A percentile compares a stretch with the other conserved stretches of the same genome.
These are phyloP conservation scores for Rhabdornis inornatus DNA, from an alignment of 2,113 vertebrate genomes.

Conservation along the genomic window DNA sequence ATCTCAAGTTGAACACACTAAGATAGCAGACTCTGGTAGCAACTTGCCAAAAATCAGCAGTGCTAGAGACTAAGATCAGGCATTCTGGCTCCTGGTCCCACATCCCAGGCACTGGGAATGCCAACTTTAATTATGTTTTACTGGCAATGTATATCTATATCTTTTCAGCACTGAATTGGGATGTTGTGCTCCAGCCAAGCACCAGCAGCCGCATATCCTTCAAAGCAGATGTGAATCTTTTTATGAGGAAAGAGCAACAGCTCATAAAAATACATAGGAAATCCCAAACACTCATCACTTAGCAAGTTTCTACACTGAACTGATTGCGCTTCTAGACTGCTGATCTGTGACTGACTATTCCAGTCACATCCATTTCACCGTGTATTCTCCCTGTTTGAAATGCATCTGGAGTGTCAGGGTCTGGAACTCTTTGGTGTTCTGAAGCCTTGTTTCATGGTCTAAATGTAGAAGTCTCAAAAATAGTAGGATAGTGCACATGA, in stretches of 20 bases:
- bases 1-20: background rate
- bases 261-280: constrained; percentile 41
- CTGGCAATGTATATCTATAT: background rate
- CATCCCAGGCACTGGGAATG: background rate
- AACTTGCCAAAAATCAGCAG: constrained; percentile 29
- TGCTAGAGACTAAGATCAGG: background rate
- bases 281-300: constrained; percentile 5
- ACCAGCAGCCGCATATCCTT: background rate
- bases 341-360: background rate
- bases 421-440: background rate
- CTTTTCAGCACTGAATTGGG: background rate
- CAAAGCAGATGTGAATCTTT: constrained; percentile 40
- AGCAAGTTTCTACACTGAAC: background rate
- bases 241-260: background rate
- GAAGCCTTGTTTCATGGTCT: background rate
- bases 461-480: background rate
- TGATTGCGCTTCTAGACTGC: background rate
- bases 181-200: background rate
- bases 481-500: too few species aligned
- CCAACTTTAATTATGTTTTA: constrained; percentile 47
- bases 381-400: background rate
- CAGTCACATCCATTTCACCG: background rate
- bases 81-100: background rate
- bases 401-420: background rate
- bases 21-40: background rate